Conservation (phyloP, 2,888 invertebrate genomes). For the Nemotelus nigrinus region DNA sequence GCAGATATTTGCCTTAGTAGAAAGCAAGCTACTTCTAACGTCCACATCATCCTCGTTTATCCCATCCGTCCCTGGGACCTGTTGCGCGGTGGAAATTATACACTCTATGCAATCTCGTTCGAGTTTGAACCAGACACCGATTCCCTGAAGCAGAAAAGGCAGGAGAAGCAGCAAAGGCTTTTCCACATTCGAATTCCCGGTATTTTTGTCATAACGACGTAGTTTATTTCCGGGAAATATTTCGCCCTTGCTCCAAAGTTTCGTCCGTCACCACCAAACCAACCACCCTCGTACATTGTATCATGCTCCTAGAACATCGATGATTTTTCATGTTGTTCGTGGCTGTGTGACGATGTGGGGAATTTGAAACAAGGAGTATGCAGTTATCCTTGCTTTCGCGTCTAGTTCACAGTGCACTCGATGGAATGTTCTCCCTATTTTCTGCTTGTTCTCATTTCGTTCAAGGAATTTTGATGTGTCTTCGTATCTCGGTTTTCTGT, state of each 20-base stretch:
- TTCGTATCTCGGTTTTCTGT: neutral
- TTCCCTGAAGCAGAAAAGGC: no score
- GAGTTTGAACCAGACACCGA: neutral
- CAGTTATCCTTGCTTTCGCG: slow-evolving; percentile 11
- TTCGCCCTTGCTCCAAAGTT: neutral
- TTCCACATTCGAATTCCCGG: no score
- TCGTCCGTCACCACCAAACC: no score
- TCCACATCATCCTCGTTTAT: neutral
- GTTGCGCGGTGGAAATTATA: neutral
- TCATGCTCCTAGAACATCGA: no score
- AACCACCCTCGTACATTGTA: no score
- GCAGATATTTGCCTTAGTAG: no score
- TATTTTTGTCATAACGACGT: neutral
- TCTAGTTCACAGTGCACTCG: neutral
- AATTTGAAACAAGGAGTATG: slow-evolving; percentile 1
- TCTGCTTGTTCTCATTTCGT: slow-evolving; percentile 7
- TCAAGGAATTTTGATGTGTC: neutral
- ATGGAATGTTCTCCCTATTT: neutral
- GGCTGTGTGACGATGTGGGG: no score
- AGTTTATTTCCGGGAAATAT: slow-evolving; percentile 14
- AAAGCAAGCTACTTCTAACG: no score
- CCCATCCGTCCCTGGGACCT: neutral
- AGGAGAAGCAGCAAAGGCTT: no score
- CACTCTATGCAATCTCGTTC: neutral
- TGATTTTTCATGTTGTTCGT: no score